Base-by-base conservation (phyloP, 2,113 vertebrate genomes). In the Mustela nigripes region DNA sequence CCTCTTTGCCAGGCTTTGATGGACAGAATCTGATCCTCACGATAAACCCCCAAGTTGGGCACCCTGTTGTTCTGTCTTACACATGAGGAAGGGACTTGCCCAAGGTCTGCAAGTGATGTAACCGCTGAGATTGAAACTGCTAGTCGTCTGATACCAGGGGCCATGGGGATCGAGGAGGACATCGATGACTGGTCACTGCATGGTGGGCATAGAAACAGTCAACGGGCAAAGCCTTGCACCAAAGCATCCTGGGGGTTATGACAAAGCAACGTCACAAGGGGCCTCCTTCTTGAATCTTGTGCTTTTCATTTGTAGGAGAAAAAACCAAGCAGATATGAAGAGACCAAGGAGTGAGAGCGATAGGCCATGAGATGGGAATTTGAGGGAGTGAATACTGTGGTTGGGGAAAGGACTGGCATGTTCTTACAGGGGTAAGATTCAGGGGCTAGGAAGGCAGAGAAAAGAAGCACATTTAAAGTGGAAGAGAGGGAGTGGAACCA, bases 381-480 rank as follows among this genome's bases (percentile, higher is more conserved):
- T 28, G 71, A 45, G 69, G 48, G 22, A 24, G 42, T 86, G 62
- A 15, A 19, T 1, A 26, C 42, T 16, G 50, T 4, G 9, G 11
- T 65, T 11, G 1, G 36, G 50, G 11, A 33, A 63, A 16, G n/a
- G 21, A 9, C 18, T 5, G 42, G 18, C 10, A 5, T 3, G 21
- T 4, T 10, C 4, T 15, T 1, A 21, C 39, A 73, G 73, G 56
- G 56, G 42, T 8, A 21, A 4, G 58, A 21, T 2, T 19, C 83
- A 60, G 63, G 80, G 69, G 50, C 58, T 14, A 31, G 45, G 0
- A 33, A 48, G 39, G 42, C n/a, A 16, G 31, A 65, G 63, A 42
- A 2, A 11, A 63, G 67, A 19, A 36, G 16, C 1, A 10, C 14
- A 1, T 22, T 28, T 1, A 33, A 36, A 22, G 31, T 2, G 6